These are phyloP conservation scores for Hyperoodon ampullatus DNA, from an alignment of 2,113 vertebrate species.

Conservation along the genomic window DNA sequence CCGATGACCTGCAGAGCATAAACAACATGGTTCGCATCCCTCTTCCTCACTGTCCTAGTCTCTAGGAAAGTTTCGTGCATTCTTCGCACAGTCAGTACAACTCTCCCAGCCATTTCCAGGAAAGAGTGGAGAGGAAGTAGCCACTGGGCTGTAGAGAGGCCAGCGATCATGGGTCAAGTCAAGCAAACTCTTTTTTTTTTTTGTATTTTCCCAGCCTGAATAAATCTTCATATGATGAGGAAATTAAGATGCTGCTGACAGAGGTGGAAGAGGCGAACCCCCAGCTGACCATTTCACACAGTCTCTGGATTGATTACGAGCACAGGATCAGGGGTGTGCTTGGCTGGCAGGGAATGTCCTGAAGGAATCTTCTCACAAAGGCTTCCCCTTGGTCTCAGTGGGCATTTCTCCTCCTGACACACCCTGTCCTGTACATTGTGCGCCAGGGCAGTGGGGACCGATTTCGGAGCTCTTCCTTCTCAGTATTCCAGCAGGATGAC, in stretches of 20 bases:
- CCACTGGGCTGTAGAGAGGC: background rate
- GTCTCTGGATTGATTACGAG: background rate
- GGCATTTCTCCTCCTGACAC: rapidly evolving
- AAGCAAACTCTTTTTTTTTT: background rate
- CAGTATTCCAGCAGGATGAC: too few species aligned
- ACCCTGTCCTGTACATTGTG: too few species aligned
- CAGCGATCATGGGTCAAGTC: background rate
- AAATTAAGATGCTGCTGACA: background rate
- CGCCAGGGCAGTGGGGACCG: rapidly evolving
- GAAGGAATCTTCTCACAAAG: background rate
- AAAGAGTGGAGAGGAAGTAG: too few species aligned
- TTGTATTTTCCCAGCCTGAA: background rate
- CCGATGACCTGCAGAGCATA: background rate
- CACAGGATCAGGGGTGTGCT: background rate
- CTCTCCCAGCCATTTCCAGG: background rate
- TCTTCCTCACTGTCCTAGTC: too few species aligned
- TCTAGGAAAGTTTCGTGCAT: background rate
- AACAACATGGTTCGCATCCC: background rate
- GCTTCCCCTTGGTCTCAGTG: rapidly evolving
- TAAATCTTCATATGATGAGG: background rate
- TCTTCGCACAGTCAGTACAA: background rate
- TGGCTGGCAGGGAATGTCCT: background rate
- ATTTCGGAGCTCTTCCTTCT: too few species aligned
- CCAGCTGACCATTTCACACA: background rate
- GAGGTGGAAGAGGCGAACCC: background rate